Conservation (phyloP, 2,113 vertebrate genomes). For the Argyrosomus japonicus region DNA sequence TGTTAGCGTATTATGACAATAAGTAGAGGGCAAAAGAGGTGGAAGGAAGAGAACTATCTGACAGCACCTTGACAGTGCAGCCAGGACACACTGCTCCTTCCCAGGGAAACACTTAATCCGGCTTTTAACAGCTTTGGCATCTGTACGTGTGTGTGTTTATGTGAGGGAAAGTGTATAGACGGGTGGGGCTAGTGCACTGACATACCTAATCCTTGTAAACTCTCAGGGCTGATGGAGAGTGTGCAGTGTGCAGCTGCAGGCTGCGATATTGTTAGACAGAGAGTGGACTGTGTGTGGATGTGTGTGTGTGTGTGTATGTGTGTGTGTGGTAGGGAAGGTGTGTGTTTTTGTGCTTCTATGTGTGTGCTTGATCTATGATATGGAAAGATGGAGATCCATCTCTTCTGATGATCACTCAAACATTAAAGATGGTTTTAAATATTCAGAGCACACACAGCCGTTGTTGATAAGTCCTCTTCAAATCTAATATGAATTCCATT, state of each 20-base stretch:
- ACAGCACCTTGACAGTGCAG: conserved; percentile 71
- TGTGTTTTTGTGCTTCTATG: background rate
- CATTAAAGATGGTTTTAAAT: conserved; percentile 48
- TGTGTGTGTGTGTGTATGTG: too few relatives aligned
- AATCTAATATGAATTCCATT: conserved; percentile 63
- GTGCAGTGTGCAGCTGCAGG: conserved; percentile 79
- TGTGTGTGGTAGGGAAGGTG: conserved; percentile 9
- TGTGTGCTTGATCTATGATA: conserved; percentile 18
- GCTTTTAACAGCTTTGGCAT: conserved; percentile 79
- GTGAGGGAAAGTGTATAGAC: conserved; percentile 50
- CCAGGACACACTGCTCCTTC: conserved; percentile 67
- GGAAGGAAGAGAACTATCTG: conserved; percentile 58
- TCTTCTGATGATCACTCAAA: conserved; percentile 45
- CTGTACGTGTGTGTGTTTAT: conserved; percentile 57
- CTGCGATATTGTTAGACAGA: conserved; percentile 56
- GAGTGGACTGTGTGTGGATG: conserved; percentile 25
- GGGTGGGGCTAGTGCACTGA: conserved; percentile 63
- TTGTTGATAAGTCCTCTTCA: conserved; percentile 47
- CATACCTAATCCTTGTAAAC: conserved; percentile 78
- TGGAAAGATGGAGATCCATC: conserved; percentile 34
- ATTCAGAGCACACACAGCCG: conserved; percentile 51
- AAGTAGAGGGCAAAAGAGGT: conserved; percentile 53
- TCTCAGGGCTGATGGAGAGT: conserved; percentile 72
- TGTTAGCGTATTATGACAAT: conserved; percentile 51
- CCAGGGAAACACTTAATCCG: conserved; percentile 77